Evolutionary conservation across 2,113 vertebrate species (phyloP), one percentile per base, ranked within the genome.

Genomic region (Euleptes europaea): DNA sequence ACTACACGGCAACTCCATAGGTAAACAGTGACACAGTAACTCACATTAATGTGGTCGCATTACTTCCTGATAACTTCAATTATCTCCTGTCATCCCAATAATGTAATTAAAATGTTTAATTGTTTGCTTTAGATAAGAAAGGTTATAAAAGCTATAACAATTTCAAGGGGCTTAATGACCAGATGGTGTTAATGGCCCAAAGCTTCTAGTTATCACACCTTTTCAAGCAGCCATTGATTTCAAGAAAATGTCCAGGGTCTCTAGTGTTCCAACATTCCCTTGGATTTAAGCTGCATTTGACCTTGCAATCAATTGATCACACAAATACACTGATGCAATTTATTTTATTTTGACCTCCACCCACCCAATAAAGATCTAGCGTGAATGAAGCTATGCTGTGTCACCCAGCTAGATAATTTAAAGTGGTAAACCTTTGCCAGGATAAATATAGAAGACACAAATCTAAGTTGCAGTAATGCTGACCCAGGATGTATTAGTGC

Each of bases 21-120:
- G 80, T 89, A 93, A 95, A 89, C 87, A 88, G 78, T 90, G 89
- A 92, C 90, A 89, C 82, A 88, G 80, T 92, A 92, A 90, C 87
- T 92, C 90, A 89, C 70, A 78, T 92, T 93, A 94, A 84, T 84
- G 82, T 90, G 71, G 81, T 76, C 90, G 83, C 89, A 92, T 86
- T 85, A 90, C 88, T 93, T 92, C 86, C 82, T 90, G 92, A 89
- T 92, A 92, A 90, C 73, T 93, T 84, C 66, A 93, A 92, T 94
- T 94, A 92, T 92, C 87, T 93, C 89, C 90, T 95, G 93, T 93
- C 93, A 94, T 90, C 70, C 67, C 40, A 80, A 26, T 85, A 88
- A 92, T 77, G 90, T 90, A 93, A 94, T 94, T 93, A 92, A 95
- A 93, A 92, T 85, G 82, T 86, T 93, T 94, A 93, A 95, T 90